A percentile compares a stretch with the other conserved stretches of the same genome.
Conservation (phyloP, 2,888 invertebrate species). For the Hemaris fuciformis region DNA sequence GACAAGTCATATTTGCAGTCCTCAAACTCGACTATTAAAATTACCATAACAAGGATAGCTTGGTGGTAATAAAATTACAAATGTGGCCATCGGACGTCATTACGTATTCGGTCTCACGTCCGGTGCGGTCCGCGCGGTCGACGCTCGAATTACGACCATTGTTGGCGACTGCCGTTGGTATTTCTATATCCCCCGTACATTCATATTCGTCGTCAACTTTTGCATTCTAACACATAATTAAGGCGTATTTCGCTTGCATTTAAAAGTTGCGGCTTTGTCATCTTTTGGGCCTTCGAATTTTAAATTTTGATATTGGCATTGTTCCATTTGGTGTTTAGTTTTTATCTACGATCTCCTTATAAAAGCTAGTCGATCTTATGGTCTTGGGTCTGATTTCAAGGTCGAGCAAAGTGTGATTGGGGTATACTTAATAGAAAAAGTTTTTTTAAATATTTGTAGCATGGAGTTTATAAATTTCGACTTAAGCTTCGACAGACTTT, state of each 20-base stretch:
- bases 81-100: slow-evolving; percentile 64
- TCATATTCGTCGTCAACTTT: neutral
- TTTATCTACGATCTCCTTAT: too few species aligned
- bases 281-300: neutral
- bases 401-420: too few species aligned
- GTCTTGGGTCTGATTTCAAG: too few species aligned
- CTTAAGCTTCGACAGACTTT: too few species aligned
- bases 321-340: neutral
- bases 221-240: slow-evolving; percentile 2
- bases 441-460: too few species aligned
- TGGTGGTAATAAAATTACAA: slow-evolving; percentile 65
- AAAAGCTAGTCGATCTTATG: too few species aligned
- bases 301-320: neutral
- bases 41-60: slow-evolving; percentile 60
- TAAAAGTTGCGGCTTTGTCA: neutral
- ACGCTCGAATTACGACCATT: slow-evolving; percentile 49
- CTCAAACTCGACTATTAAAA: slow-evolving; percentile 47
- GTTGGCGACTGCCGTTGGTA: slow-evolving; percentile 31
- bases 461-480: too few species aligned
- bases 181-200: slow-evolving; percentile 14
- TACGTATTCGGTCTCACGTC: slow-evolving; percentile 64
- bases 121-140: slow-evolving; percentile 37
- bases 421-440: too few species aligned
- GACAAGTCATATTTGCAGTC: slow-evolving; percentile 10
- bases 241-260: neutral